Percentiles rank a stretch among this genome's conserved stretches.
Conservation (phyloP, 2,888 invertebrate species). For the Eupeodes latifasciatus region DNA sequence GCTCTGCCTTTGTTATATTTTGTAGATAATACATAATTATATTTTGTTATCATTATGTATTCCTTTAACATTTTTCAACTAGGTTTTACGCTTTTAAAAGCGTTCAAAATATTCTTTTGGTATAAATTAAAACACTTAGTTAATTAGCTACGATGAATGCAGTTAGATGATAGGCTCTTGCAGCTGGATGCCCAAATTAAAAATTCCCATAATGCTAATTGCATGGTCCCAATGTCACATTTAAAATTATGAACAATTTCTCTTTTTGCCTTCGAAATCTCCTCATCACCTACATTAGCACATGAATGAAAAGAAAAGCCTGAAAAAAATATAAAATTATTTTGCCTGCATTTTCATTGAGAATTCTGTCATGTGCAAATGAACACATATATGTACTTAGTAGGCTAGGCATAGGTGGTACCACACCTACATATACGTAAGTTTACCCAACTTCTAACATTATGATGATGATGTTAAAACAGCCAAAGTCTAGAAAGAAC, state of each 20-base stretch:
- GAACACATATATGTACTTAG: constrained; percentile 64
- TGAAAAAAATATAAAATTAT: constrained; percentile 52
- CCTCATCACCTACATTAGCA: constrained; percentile 74
- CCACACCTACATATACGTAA: constrained; percentile 50
- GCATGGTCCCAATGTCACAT: constrained; percentile 84
- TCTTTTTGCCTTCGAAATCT: constrained; percentile 50
- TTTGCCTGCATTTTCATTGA: constrained; percentile 67
- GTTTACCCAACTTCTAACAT: constrained; percentile 7
- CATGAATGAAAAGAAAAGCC: constrained; percentile 60
- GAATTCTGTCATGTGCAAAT: constrained; percentile 71
- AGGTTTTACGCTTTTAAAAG: not conserved
- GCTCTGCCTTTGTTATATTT: no score
- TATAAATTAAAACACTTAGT: constrained; percentile 65
- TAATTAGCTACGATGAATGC: constrained; percentile 65
- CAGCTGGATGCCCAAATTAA: constrained; percentile 72
- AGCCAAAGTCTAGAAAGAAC: constrained; percentile 26
- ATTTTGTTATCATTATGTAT: no score
- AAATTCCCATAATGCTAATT: constrained; percentile 83
- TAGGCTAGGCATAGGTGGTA: constrained; percentile 51
- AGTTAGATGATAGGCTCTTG: constrained; percentile 38
- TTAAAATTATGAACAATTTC: constrained; percentile 70
- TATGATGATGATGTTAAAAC: constrained; percentile 5
- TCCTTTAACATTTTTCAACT: not conserved
- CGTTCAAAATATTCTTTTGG: not conserved
- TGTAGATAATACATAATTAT: no score